These are phyloP conservation scores for Orthosia cruda DNA, from an alignment of 2,888 invertebrate genomes.

Conservation along the genomic window DNA sequence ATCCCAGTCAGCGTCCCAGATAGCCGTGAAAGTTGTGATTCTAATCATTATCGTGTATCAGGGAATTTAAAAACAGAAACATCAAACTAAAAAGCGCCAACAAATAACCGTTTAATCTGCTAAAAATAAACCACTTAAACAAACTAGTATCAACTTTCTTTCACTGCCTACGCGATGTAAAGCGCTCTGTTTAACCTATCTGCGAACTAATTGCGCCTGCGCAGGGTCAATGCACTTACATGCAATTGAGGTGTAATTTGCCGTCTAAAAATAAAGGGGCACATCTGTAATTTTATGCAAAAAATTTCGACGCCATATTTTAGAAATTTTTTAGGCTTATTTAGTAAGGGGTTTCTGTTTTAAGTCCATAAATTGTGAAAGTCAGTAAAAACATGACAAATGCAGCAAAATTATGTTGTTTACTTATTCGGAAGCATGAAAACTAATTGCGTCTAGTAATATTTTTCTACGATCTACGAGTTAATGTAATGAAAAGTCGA, in stretches of 20 bases:
- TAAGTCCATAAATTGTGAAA: no score
- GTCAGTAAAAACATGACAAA: no score
- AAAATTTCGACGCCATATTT: neutral
- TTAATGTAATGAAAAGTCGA: no score
- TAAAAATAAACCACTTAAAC: slow-evolving; percentile 48
- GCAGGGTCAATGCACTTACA: slow-evolving; percentile 76
- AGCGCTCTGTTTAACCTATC: slow-evolving; percentile 63
- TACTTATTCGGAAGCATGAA: neutral
- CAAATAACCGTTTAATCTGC: slow-evolving; percentile 4
- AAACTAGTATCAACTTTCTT: slow-evolving; percentile 59
- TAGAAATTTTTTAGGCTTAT: no score
- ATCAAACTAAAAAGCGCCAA: neutral
- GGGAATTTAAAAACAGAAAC: neutral
- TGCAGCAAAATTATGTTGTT: neutral
- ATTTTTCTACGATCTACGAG: neutral
- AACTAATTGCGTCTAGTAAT: neutral
- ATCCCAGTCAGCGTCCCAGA: no score
- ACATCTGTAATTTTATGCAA: slow-evolving; percentile 21
- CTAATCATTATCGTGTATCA: no score
- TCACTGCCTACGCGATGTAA: slow-evolving; percentile 56
- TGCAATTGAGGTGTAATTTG: slow-evolving; percentile 67
- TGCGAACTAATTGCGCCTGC: slow-evolving; percentile 75
- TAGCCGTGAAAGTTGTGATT: no score
- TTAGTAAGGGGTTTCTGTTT: no score
- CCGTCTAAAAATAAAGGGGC: neutral